A percentile compares a stretch with the other conserved stretches of the same genome.
These are phyloP conservation scores for Dromiciops gliroides DNA, from an alignment of 2,113 vertebrate genomes.

Conservation along the genomic window DNA sequence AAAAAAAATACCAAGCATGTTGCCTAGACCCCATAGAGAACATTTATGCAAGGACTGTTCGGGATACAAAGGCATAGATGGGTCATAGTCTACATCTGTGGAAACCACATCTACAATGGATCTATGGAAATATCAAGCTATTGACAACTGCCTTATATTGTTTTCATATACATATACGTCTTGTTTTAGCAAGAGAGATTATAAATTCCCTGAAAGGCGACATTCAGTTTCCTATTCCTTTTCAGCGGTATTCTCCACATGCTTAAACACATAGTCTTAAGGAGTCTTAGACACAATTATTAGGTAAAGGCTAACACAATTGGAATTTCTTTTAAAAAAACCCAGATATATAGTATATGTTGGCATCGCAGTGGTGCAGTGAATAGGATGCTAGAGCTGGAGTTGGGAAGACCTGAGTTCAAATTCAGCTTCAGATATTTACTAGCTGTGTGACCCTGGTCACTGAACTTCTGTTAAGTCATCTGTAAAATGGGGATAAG, in stretches of 20 bases:
- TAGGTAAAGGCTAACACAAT: constrained; percentile 57
- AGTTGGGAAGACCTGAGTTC: not conserved
- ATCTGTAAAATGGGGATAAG: not conserved
- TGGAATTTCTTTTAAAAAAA: constrained; percentile 61
- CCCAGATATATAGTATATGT: not conserved
- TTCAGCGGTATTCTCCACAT: not conserved
- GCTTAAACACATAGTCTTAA: constrained; percentile 43
- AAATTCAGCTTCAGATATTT: not conserved
- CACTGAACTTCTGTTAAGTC: not conserved
- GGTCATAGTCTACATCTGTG: too few species aligned
- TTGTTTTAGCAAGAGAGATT: constrained; percentile 48
- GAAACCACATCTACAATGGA: too few species aligned
- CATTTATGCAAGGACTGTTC: too few species aligned
- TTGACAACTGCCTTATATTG: too few species aligned
- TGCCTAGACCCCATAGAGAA: too few species aligned
- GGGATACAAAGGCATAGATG: too few species aligned
- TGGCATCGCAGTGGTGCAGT: not conserved
- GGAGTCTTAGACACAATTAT: constrained; percentile 35
- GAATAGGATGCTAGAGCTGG: not conserved
- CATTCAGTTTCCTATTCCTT: not conserved
- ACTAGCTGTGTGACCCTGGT: not conserved
- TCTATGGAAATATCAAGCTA: too few species aligned
- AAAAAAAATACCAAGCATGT: too few species aligned
- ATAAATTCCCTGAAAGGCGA: not conserved
- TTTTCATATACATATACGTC: not conserved